Evolutionary conservation across 1,140 invertebrate species (phyloP).

Genomic region (Drosophila willistoni): DNA sequence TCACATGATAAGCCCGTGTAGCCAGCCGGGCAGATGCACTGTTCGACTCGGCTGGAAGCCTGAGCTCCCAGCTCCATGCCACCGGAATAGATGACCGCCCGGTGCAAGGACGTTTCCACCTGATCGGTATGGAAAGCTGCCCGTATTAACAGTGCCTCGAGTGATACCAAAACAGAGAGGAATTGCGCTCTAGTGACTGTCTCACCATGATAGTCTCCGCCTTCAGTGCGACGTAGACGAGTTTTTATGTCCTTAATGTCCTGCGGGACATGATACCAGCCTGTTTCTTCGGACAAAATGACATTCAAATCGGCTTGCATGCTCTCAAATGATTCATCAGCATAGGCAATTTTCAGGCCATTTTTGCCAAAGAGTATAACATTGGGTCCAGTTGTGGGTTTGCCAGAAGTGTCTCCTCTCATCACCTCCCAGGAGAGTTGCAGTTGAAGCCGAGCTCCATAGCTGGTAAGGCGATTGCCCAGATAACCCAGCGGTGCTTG

Average conservation of each 20-base stretch:
- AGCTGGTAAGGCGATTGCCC: constrained; percentile 91
- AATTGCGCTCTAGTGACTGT: constrained; percentile 90
- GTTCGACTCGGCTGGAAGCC: constrained; percentile 84
- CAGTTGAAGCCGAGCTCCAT: constrained; percentile 90
- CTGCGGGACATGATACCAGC: constrained; percentile 89
- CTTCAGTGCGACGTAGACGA: constrained; percentile 84
- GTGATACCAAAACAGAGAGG: constrained; percentile 91
- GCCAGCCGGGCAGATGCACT: constrained; percentile 87
- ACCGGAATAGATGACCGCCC: constrained; percentile 76
- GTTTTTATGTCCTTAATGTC: constrained; percentile 86
- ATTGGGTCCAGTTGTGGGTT: constrained; percentile 92
- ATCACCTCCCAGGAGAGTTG: constrained; percentile 92
- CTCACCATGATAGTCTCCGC: constrained; percentile 85
- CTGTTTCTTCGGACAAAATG: constrained; percentile 86
- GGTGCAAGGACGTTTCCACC: constrained; percentile 89
- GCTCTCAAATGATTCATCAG: constrained; percentile 84
- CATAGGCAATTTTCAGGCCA: constrained; percentile 89
- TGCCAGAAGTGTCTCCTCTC: constrained; percentile 94
- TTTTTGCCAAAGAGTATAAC: constrained; percentile 92
- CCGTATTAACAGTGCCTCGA: constrained; percentile 92
- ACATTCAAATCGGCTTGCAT: constrained; percentile 85
- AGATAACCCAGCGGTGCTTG: constrained; percentile 89
- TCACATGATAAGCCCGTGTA: constrained; percentile 93
- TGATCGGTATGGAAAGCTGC: constrained; percentile 98
- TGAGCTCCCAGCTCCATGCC: constrained; percentile 67